Evolutionary conservation across 2,113 vertebrate genomes (phyloP), one percentile per base, ranked within the genome.

Genomic region (Pitta sordida): DNA sequence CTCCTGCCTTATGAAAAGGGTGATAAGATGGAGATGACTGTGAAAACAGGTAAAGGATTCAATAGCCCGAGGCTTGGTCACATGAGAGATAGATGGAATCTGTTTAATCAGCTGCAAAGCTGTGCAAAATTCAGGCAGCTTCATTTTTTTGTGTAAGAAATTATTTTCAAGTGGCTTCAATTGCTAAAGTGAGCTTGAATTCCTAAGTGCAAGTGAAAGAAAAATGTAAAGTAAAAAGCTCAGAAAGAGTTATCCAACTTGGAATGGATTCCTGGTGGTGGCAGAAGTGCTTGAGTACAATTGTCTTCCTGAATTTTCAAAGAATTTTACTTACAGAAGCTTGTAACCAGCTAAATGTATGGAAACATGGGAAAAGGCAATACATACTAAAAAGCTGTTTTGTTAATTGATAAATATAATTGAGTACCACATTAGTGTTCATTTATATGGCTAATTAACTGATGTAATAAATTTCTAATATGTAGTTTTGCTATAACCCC

Each of bases 331-430:
- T 64, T n/a, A n/a, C n/a, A n/a, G 37, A 58, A 92, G 52, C 6
- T 52, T 67, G 8, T n/a, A 48, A 81, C 71, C 39, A 91, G 64
- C 16, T 76, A 53, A 44, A 73, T 16, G 48, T 64, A 37, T 3
- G 44, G 74, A 95, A 96, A 86, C 58, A 69, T 58, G 49, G 62
- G 37, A 87, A 84, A 71, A 56, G 75, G 85, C 90, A 94, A 74
- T 68, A 81, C 46, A 74, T 68, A 81, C 46, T 56, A 79, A 91
- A 93, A 93, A 94, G 27, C 86, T 91, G 85, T 88, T 95, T 92
- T 89, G 88, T 96, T 97, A 96, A 97, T 97, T 97, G 96, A 97
- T 97, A 97, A 98, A 96, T 92, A 93, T 94, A 97, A 97, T 96
- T 92, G 95, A 87, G 68, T 87, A 88, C n/a, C 59, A 77, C 90